A percentile compares a stretch with the other conserved stretches of the same genome.
These are phyloP conservation scores for Linepithema humile DNA, from an alignment of 1,140 invertebrate genomes.

Conservation along the genomic window DNA sequence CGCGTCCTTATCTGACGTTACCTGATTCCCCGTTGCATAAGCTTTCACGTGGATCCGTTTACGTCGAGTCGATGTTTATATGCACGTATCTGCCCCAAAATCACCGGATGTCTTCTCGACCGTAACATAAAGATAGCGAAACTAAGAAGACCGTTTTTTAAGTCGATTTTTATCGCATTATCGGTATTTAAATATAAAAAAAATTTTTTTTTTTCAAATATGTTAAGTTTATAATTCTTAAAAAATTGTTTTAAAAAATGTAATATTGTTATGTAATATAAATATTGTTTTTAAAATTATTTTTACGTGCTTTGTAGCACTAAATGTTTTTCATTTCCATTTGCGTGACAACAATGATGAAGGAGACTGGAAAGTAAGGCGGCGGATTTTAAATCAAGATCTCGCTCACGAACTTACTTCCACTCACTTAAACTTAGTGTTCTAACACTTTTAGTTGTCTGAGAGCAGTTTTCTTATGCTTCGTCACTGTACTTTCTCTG, in stretches of 20 bases:
- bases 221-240: no score
- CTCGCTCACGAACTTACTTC: not conserved
- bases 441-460: not conserved
- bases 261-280: no score
- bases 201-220: no score
- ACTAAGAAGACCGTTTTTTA: no score
- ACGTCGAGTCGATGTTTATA: not conserved
- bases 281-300: not conserved
- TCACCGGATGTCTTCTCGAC: no score
- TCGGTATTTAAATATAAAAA: no score
- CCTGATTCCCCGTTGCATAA: conserved; percentile 28
- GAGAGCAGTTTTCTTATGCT: conserved; percentile 3
- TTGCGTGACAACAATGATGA: not conserved
- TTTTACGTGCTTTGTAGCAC: not conserved
- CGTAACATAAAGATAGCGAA: not conserved
- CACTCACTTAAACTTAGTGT: not conserved
- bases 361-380: conserved; percentile 14
- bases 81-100: not conserved
- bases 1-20: conserved; percentile 6
- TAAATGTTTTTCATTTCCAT: not conserved
- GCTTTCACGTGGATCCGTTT: not conserved
- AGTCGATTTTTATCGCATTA: no score
- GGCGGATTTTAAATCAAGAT: conserved; percentile 25
- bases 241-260: not conserved
- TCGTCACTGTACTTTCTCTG: conserved; percentile 7